Base-by-base conservation (phyloP, 1,140 invertebrate species). In the Galleria mellonella region DNA sequence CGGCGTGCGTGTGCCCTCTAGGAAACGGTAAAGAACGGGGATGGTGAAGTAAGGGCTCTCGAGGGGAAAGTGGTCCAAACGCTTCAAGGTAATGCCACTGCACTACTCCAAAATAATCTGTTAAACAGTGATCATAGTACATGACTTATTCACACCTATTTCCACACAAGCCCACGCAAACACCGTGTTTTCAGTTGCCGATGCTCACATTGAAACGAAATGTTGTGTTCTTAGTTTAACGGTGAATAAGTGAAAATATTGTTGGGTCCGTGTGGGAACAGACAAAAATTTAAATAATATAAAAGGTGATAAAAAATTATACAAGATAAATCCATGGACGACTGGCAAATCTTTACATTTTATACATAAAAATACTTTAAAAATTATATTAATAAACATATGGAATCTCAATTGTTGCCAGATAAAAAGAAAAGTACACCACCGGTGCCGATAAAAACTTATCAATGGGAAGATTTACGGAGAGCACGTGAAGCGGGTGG, bases 391-490 rank as follows among this genome's bases (percentile, higher is more conserved):
- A 67, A 59, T 62, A 82, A 74, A 74, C 77, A 74, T 77, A 85
- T 83, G 78, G 78, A 79, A 82, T 77, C 81, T 82, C 63, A 73
- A 77, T 85, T 83, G 70, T 83, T 66, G 51, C 62, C 82, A 79
- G 87, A 88, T 76, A 82, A 70, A 69, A 55, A 69, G 45, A 71
- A 71, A 76, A 71, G 73, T 61, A 54, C 68, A 67, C 89, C 90
- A 54, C 87, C 88, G 50, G 86, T 90, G 58, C 90, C 90, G 15
- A 82, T 90, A 61, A 89, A 90, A 69, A 92, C 91, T 17, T 92
- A 92, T 77, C 87, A 90, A 86, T 93, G 92, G 92, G 91, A 93
- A 77, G 92, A 93, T 82, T 72, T 93, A 8, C 75, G 87, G 55
- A 82, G 90, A 65, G 85, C 89, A 49, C 81, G 78, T 74, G 72